Base-by-base conservation (phyloP, 37 sponge, comb jelly and placozoan genomes). In the Hormiphora californensis region DNA sequence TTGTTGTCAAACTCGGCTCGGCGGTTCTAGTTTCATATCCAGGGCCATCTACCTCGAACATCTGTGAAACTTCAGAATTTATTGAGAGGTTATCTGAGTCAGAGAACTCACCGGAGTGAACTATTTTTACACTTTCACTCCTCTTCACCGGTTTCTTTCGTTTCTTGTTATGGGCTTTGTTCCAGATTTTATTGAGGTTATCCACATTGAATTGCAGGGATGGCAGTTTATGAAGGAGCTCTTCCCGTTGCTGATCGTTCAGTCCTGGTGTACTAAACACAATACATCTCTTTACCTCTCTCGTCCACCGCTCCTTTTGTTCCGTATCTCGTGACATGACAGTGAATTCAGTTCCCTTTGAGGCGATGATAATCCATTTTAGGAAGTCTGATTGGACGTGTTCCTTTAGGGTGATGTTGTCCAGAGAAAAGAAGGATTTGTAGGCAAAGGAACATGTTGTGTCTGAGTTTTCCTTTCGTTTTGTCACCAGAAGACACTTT, bases 251-350 rank as follows among this genome's bases (percentile, higher is more conserved):
- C 46, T 43, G 40, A 28, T 73, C 81, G 4, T 43, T 73, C 7
- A 73, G 46, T 21, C 81, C 81, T n/a, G 81, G 81, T 8, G 81
- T 73, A 33, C 81, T 73, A 28, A 43, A 73, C 27, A 73, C 81
- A n/a, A 73, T 73, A 28, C 81, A 73, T 8, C 81, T 43, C 46
- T 73, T 73, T 4, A 73, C 39, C 23, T 73, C 81, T 15, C 81
- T 27, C 2, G 35, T 73, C 81, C 81, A 73, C 2, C 81, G 43
- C 21, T 73, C 81, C 43, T 39, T 39, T 19, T 73, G 81, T 30
- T 73, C 81, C 19, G 35, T 33, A 36, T 73, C 81, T 33, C 43
- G 40, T 5, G 81, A 27, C 35, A 73, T 11, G 15, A 73, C 38
- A 11, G 81, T 73, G 2, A 36, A 41, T 73, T 73, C 81, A 4